Percentiles rank a stretch among this genome's conserved stretches.
Evolutionary conservation across 2,113 vertebrate species (phyloP).

Genomic region (Daphoenositta chrysoptera): DNA sequence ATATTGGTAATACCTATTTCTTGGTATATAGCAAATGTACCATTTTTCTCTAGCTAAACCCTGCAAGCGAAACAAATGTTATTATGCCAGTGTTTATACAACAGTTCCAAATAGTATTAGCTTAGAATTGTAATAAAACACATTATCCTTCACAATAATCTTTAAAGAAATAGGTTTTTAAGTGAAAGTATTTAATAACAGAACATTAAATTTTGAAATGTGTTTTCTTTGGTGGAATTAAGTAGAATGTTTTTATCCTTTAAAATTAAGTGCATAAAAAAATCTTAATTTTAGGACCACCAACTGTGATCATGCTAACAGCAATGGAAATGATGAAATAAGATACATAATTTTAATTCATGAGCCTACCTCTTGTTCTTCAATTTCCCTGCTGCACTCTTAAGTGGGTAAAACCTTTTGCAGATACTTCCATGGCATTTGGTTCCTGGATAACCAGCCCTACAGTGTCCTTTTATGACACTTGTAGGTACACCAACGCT

Average conservation of each 20-base stretch:
- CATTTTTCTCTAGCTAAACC: conserved; percentile 21
- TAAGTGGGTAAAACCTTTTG: not conserved
- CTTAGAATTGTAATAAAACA: not conserved
- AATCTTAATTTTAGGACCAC: not conserved
- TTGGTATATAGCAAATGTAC: conserved; percentile 7
- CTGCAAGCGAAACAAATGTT: not conserved
- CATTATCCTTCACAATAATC: not conserved
- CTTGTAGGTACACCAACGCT: not conserved
- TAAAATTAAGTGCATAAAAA: not conserved
- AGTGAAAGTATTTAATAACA: not conserved
- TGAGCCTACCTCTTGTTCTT: not conserved
- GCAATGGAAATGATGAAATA: not conserved
- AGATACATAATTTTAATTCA: not conserved
- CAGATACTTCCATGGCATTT: not conserved
- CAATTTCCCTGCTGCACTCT: not conserved
- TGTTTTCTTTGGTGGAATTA: not conserved
- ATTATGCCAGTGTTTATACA: not conserved
- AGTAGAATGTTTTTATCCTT: not conserved
- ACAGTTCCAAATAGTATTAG: not conserved
- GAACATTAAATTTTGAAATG: not conserved
- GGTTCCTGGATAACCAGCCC: not conserved
- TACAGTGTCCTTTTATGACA: not conserved
- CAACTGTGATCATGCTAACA: not conserved
- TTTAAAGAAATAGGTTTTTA: conserved; percentile 22
- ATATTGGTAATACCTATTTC: conserved; percentile 16